phyloP scores from a whole-genome alignment of 1,140 invertebrate species.

The Drosophila hydei region DNA sequence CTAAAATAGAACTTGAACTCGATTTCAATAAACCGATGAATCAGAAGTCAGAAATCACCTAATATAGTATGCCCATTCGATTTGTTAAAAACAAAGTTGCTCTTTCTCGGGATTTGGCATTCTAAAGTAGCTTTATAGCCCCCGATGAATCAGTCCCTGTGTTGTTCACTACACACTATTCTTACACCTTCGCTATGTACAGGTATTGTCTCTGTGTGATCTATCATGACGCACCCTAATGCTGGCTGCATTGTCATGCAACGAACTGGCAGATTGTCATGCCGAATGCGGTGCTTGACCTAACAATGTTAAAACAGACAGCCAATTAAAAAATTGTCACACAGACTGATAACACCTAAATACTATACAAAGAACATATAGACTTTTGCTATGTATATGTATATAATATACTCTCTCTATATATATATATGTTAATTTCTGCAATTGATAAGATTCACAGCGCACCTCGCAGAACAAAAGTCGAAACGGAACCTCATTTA shows the following conservation, averaged over 20 bases:
- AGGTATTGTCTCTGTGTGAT: constrained; percentile 32
- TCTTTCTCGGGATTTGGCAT: not conserved
- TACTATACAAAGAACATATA: constrained; percentile 12
- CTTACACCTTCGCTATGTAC: not conserved
- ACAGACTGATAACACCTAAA: constrained; percentile 38
- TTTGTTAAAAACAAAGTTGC: not conserved
- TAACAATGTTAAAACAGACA: constrained; percentile 67
- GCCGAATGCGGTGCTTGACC: constrained; percentile 76
- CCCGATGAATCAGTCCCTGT: constrained; percentile 14
- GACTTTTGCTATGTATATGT: constrained; percentile 12
- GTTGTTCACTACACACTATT: not conserved
- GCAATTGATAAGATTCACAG: constrained; percentile 69
- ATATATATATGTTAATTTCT: constrained; percentile 61
- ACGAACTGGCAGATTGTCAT: constrained; percentile 38
- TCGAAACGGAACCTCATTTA: constrained; percentile 14
- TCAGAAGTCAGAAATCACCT: constrained; percentile 38
- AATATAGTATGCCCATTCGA: constrained; percentile 6
- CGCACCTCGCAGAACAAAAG: constrained; percentile 46
- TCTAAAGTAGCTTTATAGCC: not conserved
- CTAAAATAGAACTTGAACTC: constrained; percentile 55
- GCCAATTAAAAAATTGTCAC: constrained; percentile 60
- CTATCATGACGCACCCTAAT: constrained; percentile 54
- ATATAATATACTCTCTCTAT: constrained; percentile 15
- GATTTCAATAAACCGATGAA: constrained; percentile 50
- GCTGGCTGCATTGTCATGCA: constrained; percentile 45